Evolutionary conservation across 35 echinoderm and acorn worm species (phyloP), one percentile per base, ranked within the genome.

Genomic region (Diadema setosum): DNA sequence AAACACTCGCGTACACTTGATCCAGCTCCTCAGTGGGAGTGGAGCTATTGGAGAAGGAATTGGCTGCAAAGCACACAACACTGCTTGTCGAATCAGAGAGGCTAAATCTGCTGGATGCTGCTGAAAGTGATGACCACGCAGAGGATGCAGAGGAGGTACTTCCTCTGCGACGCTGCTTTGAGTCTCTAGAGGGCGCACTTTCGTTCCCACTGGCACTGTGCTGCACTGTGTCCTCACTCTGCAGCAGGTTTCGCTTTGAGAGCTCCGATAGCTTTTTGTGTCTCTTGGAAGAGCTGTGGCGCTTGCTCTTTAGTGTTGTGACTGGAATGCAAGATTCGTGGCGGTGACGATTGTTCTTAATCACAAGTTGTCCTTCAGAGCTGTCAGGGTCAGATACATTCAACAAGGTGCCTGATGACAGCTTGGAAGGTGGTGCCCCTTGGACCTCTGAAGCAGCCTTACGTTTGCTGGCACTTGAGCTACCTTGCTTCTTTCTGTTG

Each of bases 321-420:
- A 78, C 73, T 67, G 73, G 73, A 78, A 78, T 78, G 73, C 73
- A 42, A 26, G 37, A 26, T 18, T 78, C 73, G 73, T 78, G 73
- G 24, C 44, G 39, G 18, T 78, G 73, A 41, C 21, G 39, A 78
- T 78, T 39, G 73, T 78, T 67, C 5, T 67, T 78, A 41, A 78
- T 44, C 20, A 78, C 6, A 2, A 35, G 35, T 16, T 26, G 35
- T 35, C 73, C 73, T 16, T 41, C 44, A 41, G 35, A 41, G 40
- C 73, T 44, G 40, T 78, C 73, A 15, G 33, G 27, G 5, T 78
- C n/a, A 3, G 35, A 78, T 12, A 41, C 40, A 44, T 44, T 41
- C 18, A 78, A 78, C 36, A 78, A n/a, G 8, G 73, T 42, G 25
- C 11, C 17, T 16, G 67, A 7, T 73, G 33, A 24, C 9, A 44